Evolutionary conservation across 2,113 vertebrate genomes (phyloP).

Genomic region (Furnarius figulus): DNA sequence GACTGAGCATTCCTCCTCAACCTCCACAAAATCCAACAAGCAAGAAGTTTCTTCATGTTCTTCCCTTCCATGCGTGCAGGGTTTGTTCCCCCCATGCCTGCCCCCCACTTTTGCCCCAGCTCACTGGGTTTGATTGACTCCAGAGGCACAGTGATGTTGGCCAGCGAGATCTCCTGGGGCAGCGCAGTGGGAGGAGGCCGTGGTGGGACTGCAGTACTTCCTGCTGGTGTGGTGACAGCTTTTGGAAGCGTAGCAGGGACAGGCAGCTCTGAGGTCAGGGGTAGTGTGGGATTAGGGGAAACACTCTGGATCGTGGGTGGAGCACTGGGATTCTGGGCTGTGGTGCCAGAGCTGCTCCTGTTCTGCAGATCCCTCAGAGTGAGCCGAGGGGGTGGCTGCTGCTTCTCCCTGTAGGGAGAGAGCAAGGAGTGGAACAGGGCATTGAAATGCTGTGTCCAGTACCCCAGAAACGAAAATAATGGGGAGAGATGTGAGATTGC

Average conservation of each 20-base stretch:
- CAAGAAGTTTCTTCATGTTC: neutral
- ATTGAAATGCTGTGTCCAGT: neutral
- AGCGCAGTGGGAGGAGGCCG: conserved; percentile 12
- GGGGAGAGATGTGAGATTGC: rapidly evolving
- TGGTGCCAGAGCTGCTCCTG: conserved; percentile 68
- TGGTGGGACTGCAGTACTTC: neutral
- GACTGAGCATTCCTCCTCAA: neutral
- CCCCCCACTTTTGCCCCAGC: neutral
- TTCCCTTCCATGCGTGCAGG: neutral
- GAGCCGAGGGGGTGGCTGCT: conserved; percentile 82
- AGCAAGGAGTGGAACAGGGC: neutral
- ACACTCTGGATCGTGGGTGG: conserved; percentile 26
- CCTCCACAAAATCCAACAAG: neutral
- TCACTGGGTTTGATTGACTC: conserved; percentile 98
- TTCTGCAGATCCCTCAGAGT: conserved; percentile 91
- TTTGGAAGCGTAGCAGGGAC: neutral
- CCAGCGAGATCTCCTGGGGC: conserved; percentile 80
- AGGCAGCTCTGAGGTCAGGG: conserved; percentile 52
- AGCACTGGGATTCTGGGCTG: neutral
- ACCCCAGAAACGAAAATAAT: neutral
- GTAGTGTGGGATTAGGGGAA: conserved; percentile 60
- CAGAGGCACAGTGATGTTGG: conserved; percentile 88
- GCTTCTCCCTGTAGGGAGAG: conserved; percentile 84
- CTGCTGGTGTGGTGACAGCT: neutral
- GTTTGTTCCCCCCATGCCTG: neutral